Evolutionary conservation across 2,113 vertebrate genomes (phyloP).

Genomic region (Dasypus novemcinctus): DNA sequence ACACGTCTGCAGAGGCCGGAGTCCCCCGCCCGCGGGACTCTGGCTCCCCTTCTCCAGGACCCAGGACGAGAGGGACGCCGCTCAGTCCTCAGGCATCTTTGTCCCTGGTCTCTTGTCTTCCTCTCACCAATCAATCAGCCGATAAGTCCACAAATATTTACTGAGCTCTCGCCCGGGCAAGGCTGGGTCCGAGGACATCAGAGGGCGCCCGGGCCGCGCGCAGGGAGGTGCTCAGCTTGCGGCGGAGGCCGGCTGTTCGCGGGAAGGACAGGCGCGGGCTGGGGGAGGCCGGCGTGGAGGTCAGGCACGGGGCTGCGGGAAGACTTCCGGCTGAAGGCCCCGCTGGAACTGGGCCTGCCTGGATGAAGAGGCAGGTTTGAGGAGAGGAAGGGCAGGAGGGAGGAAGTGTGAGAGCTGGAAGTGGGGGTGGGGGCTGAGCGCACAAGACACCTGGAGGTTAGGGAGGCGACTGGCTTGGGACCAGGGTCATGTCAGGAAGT

Average conservation of each 20-base stretch:
- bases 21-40: not conserved
- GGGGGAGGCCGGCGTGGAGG: not conserved
- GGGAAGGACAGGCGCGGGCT: not conserved
- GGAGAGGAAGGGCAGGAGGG: not conserved
- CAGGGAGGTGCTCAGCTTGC: not conserved
- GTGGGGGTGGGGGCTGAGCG: not conserved
- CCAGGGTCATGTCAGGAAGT: not conserved
- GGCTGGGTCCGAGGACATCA: constrained; percentile 28
- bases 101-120: not conserved
- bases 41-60: not conserved
- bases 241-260: not conserved
- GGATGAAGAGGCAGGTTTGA: not conserved
- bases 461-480: not conserved
- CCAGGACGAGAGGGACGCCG: not conserved
- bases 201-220: not conserved
- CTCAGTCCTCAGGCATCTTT: not conserved
- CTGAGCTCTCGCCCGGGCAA: not conserved
- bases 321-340: not conserved
- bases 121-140: constrained; percentile 33
- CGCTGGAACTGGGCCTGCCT: not conserved
- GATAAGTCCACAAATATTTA: constrained; percentile 68
- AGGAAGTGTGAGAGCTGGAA: not conserved
- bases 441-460: not conserved
- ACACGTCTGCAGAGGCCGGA: not conserved
- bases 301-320: not conserved